Evolutionary conservation across 2,797 vertebrate species (phyloP).

Genomic region (Sebastolobus altivelis): DNA sequence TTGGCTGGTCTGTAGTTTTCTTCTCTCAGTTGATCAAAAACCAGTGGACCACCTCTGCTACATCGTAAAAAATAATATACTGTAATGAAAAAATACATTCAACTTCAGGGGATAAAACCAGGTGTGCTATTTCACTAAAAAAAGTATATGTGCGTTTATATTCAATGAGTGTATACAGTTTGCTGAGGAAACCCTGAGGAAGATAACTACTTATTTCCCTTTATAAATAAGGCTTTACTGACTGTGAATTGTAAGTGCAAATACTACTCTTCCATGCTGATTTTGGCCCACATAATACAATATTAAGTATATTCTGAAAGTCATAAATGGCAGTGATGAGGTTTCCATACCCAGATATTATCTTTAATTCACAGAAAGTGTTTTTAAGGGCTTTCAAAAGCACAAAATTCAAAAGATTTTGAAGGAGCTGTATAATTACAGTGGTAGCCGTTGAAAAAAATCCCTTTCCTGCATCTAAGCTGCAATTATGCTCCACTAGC

Average conservation of each 20-base stretch:
- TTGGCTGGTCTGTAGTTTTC: neutral
- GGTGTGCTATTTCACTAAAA: neutral
- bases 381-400: neutral
- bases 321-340: neutral
- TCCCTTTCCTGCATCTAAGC: constrained; percentile 1
- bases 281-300: neutral
- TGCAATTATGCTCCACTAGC: constrained; percentile 37
- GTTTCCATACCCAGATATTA: neutral
- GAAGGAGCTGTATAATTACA: neutral
- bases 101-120: neutral
- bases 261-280: too few relatives aligned
- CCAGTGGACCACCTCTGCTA: neutral
- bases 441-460: neutral
- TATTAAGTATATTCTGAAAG: neutral
- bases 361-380: neutral
- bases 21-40: neutral
- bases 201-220: neutral
- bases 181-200: neutral
- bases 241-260: neutral
- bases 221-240: too few relatives aligned
- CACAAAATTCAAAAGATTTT: neutral
- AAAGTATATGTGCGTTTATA: neutral
- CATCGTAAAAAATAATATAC: neutral
- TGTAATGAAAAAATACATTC: neutral
- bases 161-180: neutral